Evolutionary conservation across 2,113 vertebrate genomes (phyloP), one percentile per base, ranked within the genome.

Genomic region (Lasiurus cinereus): DNA sequence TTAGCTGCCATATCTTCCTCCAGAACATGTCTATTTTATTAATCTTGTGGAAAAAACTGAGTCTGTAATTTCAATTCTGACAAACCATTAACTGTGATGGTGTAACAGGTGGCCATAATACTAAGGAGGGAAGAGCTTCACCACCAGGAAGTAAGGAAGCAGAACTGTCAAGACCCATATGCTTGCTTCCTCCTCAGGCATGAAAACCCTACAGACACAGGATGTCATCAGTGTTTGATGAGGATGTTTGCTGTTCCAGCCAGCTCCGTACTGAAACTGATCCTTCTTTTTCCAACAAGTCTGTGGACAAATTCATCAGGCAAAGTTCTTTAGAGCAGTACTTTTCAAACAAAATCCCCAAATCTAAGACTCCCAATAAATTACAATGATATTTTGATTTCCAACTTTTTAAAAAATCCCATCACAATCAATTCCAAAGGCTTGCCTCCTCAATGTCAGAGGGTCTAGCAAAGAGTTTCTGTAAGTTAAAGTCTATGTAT

Each of bases 1-100:
- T 27, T 36, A 54, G 91, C 97, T 91, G 90, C 74, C 83, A 14
- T 84, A 84, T n/a, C 86, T 96, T 94, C 90, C 87, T 90, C 52
- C 79, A 0, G 21, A 93, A 70, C 22, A 86, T 88, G 94, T 27
- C 76, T 86, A 31, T 54, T 97, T 84, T 82, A 95, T 90, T 96
- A 97, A 97, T 54, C 88, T 83, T 88, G 70, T 22, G 24, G 39
- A 64, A 54, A 88, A 88, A 94, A 73, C 33, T 91, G 64, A 79
- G 52, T 91, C 91, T 72, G 83, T 77, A 93, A 94, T 69, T 95
- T 94, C 96, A 97, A 97, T 85, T 96, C 94, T 97, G 92, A 96
- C 90, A 96, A 82, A 96, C 90, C 95, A 97, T 96, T 96, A 97
- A 96, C 88, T 97, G 54, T 88, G 97, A 96, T 67, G 5, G 3